These are phyloP conservation scores for Sciurus vulgaris DNA, from an alignment of 2,797 vertebrate genomes.

Conservation along the genomic window DNA sequence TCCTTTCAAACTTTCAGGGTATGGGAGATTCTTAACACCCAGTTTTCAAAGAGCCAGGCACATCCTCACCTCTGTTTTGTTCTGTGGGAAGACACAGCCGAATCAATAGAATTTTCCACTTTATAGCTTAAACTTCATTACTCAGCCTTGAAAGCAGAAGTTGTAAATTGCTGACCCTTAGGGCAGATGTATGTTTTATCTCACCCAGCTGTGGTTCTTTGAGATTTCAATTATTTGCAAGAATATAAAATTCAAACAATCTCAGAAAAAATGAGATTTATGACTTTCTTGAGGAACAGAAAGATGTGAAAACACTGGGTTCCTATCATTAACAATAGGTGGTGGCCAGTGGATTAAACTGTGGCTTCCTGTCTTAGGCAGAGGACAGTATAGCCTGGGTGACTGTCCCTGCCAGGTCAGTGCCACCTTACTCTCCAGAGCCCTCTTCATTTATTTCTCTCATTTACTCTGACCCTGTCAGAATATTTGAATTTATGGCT, in stretches of 20 bases:
- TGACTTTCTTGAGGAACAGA: neutral
- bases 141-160: neutral
- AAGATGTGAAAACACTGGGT: neutral
- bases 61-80: neutral
- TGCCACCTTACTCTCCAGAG: neutral
- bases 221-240: slow-evolving; percentile 20
- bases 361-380: neutral
- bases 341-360: neutral
- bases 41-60: neutral
- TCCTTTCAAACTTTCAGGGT: neutral
- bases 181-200: neutral
- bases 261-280: neutral
- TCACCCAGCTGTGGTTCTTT: neutral
- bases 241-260: slow-evolving; percentile 31
- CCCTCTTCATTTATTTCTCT: slow-evolving; percentile 13
- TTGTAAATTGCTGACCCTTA: neutral
- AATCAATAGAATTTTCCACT: slow-evolving; percentile 17
- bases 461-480: neutral
- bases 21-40: neutral
- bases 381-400: neutral
- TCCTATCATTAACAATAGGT: neutral
- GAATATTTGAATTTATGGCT: neutral
- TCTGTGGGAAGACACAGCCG: neutral
- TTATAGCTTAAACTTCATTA: neutral
- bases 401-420: neutral